Evolutionary conservation across 2,888 invertebrate species (phyloP).

Genomic region (Ferrisia virgata): DNA sequence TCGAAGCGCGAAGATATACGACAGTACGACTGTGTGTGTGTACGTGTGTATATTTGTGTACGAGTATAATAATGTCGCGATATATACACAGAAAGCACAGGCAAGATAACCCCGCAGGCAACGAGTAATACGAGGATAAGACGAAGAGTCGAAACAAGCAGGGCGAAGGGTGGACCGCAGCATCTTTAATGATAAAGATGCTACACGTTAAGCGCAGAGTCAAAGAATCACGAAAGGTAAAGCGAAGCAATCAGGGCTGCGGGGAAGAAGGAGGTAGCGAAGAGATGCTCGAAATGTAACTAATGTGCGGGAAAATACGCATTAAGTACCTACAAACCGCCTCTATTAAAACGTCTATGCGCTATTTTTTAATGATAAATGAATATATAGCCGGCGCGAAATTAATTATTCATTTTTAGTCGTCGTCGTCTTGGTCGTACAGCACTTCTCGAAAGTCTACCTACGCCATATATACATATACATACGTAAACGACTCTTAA

Average conservation of each 20-base stretch:
- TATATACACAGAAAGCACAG: too few species aligned
- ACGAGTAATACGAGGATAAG: too few species aligned
- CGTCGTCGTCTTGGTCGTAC: too few species aligned
- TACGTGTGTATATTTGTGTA: too few species aligned
- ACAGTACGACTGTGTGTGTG: background rate
- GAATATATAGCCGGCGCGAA: slow-evolving; percentile 32
- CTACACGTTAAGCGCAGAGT: slow-evolving; percentile 6
- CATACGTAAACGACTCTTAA: too few species aligned
- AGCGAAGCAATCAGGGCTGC: background rate
- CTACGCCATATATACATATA: too few species aligned
- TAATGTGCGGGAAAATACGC: slow-evolving; percentile 43
- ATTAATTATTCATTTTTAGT: slow-evolving; percentile 32
- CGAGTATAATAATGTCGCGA: too few species aligned
- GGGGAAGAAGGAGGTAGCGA: background rate
- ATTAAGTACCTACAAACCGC: slow-evolving; percentile 40
- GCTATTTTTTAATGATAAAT: slow-evolving; percentile 40
- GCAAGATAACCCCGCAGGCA: too few species aligned
- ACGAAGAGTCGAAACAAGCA: background rate
- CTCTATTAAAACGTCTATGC: slow-evolving; percentile 33
- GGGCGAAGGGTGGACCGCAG: background rate
- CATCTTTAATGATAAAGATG: slow-evolving; percentile 16
- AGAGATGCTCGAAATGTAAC: slow-evolving; percentile 40
- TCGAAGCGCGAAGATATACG: background rate
- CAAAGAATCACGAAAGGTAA: too few species aligned
- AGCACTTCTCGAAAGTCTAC: too few species aligned